phyloP scores from a whole-genome alignment of 2,797 vertebrate species.

The Arctocebus calabarensis region DNA sequence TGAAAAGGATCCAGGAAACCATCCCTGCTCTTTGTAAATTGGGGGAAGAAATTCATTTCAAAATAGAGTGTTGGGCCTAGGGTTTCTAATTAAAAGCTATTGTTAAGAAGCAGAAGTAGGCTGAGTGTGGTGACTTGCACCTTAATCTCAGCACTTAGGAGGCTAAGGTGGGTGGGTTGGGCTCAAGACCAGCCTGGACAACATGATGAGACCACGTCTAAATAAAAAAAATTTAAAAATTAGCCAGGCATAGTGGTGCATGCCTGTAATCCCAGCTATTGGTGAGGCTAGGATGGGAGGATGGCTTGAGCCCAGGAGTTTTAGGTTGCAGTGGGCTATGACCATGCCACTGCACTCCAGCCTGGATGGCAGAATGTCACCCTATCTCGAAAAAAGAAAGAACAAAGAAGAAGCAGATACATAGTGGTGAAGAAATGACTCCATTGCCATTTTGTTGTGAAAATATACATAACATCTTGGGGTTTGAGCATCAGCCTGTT shows the following conservation, averaged over 20 bases:
- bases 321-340: background rate
- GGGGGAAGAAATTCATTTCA: slow-evolving; percentile 33
- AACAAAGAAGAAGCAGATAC: background rate
- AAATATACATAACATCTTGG: background rate
- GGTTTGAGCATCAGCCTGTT: background rate
- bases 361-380: background rate
- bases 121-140: background rate
- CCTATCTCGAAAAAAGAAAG: background rate
- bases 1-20: background rate
- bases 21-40: slow-evolving; percentile 18
- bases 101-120: background rate
- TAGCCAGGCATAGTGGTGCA: background rate
- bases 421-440: background rate
- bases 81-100: slow-evolving; percentile 55
- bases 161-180: no score
- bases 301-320: background rate
- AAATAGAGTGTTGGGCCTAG: slow-evolving; percentile 8
- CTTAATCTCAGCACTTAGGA: background rate
- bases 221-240: background rate
- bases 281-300: background rate
- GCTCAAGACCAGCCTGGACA: background rate
- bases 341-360: background rate
- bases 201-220: background rate
- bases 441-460: background rate
- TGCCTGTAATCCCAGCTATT: background rate